Evolutionary conservation across 2,888 invertebrate species (phyloP), one percentile per base, ranked within the genome.

Genomic region (Exephanes ischioxanthus): DNA sequence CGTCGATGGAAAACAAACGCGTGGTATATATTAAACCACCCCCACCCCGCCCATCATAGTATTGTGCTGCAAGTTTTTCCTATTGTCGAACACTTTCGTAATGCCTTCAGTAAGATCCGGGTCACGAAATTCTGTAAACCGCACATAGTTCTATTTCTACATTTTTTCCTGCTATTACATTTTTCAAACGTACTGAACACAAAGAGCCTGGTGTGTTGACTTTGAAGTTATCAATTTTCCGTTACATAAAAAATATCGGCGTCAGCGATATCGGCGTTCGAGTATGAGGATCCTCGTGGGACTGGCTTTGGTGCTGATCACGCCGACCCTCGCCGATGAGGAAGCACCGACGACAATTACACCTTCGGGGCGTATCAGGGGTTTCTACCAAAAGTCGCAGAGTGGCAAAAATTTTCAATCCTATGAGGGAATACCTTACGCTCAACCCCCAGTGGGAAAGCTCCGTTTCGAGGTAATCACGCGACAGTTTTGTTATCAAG

Each of bases 341-440:
- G 19, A 70, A 55, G 58, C n/a, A 22, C 89, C 90, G 0, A 87
- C 68, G 75, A 88, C 90, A 1, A 86, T 81, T 66, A 91, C 88
- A 16, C 87, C 87, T 1, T 87, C 89, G 45, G 91, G 90, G 26
- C 82, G 68, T 6, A 87, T 90, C n/a, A 86, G 80, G 76, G 90
- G 91, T 19, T 87, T 86, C 41, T 89, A 89, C 63, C 86, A 89
- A 80, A 26, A 80, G 48, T 90, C 90, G 4, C 19, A 88, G 63
- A 80, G 87, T 48, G 90, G 89, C 7, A 86, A 87, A 83, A 45
- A 67, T 19, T 90, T 81, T 51, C 83, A 88, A 37, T 88, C 88
- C 61, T 91, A 87, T 71, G 89, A 89, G 82, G 91, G 91, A 7
- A 86, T 91, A 61, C 91, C 91, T n/a, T 91, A 89, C 71, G 91